Base-by-base conservation (phyloP, 2,113 vertebrate genomes). In the Oxygymnocypris stewartii region DNA sequence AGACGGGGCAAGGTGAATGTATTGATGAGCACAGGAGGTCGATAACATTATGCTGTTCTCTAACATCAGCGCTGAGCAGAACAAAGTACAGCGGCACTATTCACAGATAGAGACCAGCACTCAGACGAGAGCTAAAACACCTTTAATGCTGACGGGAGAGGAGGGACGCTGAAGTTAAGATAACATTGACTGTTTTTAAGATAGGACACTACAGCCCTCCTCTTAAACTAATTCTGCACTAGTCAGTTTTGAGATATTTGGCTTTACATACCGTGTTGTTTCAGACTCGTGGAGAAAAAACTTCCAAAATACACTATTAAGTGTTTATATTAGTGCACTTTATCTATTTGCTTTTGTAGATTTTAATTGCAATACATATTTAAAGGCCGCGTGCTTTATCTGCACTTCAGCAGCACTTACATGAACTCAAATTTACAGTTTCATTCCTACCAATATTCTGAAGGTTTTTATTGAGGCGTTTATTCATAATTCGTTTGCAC, bases 1-100 rank as follows among this genome's bases (percentile, higher is more conserved):
- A 93, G 65, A 93, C n/a, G 85, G 89, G 89, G 90, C 86, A 90
- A 89, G 91, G 88, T 86, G 87, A 87, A 57, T 91, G 93, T 94
- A 95, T 93, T 91, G 92, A 93, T 76, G 90, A 90, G 91, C 81
- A 57, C 87, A 85, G 73, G 23, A 35, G 91, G 89, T 91, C 92
- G 90, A 91, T 94, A 86, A 88, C 89, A 89, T 90, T 85, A 87
- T 88, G 57, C 69, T 87, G 85, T 89, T 92, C 90, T 92, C 90
- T 91, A 90, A 63, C 87, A 89, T 89, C 84, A 69, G 87, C 84
- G 89, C 92, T 89, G 89, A 91, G 88, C 89, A 90, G 88, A 92
- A 91, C 90, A 93, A 92, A 92, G 87, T 75, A 79, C 13, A 88
- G 86, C 85, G 84, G 91, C 88, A 85, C 89, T 85, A 82, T 80